Evolutionary conservation across 2,888 invertebrate species (phyloP), one percentile per base, ranked within the genome.

Genomic region (Phragmatobia fuliginosa): DNA sequence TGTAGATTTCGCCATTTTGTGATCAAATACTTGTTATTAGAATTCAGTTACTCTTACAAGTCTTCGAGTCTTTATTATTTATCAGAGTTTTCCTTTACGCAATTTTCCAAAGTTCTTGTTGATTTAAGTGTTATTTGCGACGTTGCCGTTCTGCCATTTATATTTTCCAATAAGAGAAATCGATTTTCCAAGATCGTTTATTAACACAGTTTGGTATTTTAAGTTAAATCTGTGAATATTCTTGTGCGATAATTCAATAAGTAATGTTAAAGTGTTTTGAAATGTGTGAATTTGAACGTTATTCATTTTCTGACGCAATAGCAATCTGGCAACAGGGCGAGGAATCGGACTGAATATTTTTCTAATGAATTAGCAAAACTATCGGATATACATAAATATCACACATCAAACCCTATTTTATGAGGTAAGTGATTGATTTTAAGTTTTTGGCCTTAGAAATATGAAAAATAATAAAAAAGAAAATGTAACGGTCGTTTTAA

Each of bases 261-360:
- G 90, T 91, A 85, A 93, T 93, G 92, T 83, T 88, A 77, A 85
- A 88, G 87, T 90, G 88, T 87, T 79, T 87, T 92, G 94, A 93
- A 92, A 94, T 94, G 94, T 90, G 87, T 91, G 86, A 82, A 81
- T 90, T 88, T 90, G 92, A 93, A 92, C 91, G 88, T 80, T 91
- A 83, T 87, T 84, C 85, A 90, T 76, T 92, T 84, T 94, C 95
- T 95, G 94, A 95, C 91, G 94, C 94, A 94, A 95, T 91, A 91
- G 85, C 93, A 84, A 91, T 90, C 91, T 94, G 94, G 94, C 94
- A 94, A 94, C 94, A 92, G 88, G 90, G 94, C 92, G 81, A 87
- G 83, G 89, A 90, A 82, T 92, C 88, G 79, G 90, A 91, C 81
- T 94, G 90, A 94, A 89, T 84, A 82, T 78, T 75, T 83, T 85